phyloP scores from a whole-genome alignment of 2,113 vertebrate genomes.

The Psophia crepitans region DNA sequence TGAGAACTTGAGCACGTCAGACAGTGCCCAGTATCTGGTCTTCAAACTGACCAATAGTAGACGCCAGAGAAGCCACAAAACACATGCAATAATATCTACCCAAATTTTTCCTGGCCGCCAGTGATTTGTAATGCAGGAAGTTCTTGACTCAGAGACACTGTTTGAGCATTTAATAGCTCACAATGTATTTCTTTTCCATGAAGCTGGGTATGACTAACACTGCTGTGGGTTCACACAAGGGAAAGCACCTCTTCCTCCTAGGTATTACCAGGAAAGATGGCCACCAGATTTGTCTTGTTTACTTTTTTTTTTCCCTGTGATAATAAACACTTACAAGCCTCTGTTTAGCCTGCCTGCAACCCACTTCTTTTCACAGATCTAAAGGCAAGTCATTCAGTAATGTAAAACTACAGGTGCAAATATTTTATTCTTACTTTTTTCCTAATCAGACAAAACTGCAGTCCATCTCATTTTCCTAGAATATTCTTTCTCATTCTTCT shows the following conservation, averaged over 20 bases:
- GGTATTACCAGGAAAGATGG: neutral
- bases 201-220: neutral
- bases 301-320: neutral
- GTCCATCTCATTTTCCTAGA: neutral
- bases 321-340: neutral
- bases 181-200: neutral
- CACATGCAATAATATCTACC: neutral
- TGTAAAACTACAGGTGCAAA: neutral
- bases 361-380: neutral
- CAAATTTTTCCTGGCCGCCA: neutral
- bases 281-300: neutral
- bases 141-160: neutral
- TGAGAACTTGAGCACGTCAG: too few relatives aligned
- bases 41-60: neutral
- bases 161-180: neutral
- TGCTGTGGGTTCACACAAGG: neutral
- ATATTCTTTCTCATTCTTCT: neutral
- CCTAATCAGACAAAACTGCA: neutral
- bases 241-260: neutral
- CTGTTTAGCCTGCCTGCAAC: neutral
- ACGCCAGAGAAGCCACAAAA: neutral
- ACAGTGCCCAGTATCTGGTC: neutral
- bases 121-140: neutral
- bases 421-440: neutral
- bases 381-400: neutral